A percentile compares a stretch with the other conserved stretches of the same genome.
These are phyloP conservation scores for Prionace glauca DNA, from an alignment of 2,797 vertebrate genomes.

Conservation along the genomic window DNA sequence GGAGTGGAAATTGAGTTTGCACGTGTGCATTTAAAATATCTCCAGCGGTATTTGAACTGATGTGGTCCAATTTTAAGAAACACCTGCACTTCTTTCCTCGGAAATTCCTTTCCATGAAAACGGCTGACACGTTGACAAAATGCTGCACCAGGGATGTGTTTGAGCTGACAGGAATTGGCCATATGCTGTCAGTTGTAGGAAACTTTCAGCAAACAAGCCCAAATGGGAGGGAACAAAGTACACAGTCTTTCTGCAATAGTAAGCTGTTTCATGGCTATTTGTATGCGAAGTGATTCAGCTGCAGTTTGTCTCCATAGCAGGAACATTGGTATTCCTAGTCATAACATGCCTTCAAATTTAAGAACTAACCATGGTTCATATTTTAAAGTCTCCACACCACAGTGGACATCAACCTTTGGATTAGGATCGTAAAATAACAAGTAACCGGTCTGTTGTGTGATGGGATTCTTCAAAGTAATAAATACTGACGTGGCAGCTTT, in stretches of 20 bases:
- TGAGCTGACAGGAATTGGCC: not conserved
- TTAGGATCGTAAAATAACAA: slow-evolving; percentile 11
- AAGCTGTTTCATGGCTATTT: slow-evolving; percentile 21
- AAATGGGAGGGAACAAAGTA: not conserved
- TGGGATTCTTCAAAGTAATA: slow-evolving; percentile 6
- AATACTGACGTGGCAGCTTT: not conserved
- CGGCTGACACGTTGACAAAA: not conserved
- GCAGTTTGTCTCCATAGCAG: slow-evolving; percentile 20
- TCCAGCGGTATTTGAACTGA: not conserved
- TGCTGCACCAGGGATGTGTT: not conserved
- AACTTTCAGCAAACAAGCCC: slow-evolving; percentile 9
- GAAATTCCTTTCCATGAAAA: not conserved
- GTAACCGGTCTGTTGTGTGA: not conserved
- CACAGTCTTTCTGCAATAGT: slow-evolving; percentile 24
- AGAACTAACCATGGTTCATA: slow-evolving; percentile 13
- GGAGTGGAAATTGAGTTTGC: not conserved
- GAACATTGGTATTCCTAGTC: not conserved
- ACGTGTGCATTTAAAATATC: not conserved
- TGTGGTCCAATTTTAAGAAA: not conserved
- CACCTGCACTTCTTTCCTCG: not conserved
- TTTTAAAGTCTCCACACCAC: not conserved
- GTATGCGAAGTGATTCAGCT: not conserved
- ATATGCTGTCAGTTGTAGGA: not conserved
- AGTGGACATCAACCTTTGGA: slow-evolving; percentile 10
- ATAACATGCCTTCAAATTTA: slow-evolving; percentile 23